Percentiles rank a stretch among this genome's conserved stretches.
These are phyloP conservation scores for Microctenopoma steveboyesi DNA, from an alignment of 2,797 vertebrate species.

Conservation along the genomic window DNA sequence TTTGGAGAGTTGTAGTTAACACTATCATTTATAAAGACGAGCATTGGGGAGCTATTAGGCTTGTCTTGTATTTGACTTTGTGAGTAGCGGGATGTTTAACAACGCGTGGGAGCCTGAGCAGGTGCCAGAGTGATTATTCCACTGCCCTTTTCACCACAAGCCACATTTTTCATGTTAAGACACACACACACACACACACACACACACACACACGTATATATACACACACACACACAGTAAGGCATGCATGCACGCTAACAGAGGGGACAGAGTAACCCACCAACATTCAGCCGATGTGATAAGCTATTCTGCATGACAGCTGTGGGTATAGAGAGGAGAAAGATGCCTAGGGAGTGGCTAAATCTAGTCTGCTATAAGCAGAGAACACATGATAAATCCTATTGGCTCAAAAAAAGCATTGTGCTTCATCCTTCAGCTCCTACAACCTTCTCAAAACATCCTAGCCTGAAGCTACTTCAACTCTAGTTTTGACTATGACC, in stretches of 20 bases:
- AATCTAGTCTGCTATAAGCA: conserved; percentile 65
- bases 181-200: neutral
- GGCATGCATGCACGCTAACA: neutral
- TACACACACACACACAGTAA: neutral
- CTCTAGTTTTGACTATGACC: conserved; percentile 54
- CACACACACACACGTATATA: neutral
- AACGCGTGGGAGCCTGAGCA: conserved; percentile 58
- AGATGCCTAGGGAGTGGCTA: conserved; percentile 64
- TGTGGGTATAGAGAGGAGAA: conserved; percentile 49
- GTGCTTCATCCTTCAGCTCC: conserved; percentile 55
- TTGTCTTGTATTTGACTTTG: conserved; percentile 79
- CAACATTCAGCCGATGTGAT: conserved; percentile 58
- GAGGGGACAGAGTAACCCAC: conserved; percentile 54
- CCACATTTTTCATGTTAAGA: conserved; percentile 59
- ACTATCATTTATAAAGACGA: conserved; percentile 73
- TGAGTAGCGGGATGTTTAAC: conserved; percentile 61
- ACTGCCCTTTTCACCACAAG: conserved; percentile 64
- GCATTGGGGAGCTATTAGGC: conserved; percentile 78
- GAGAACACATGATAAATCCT: conserved; percentile 69
- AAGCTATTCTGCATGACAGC: conserved; percentile 69
- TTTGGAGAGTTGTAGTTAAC: conserved; percentile 77
- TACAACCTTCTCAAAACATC: conserved; percentile 56
- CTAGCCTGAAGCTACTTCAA: conserved; percentile 67
- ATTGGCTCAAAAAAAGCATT: conserved; percentile 64
- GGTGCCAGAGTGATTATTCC: conserved; percentile 69